Base-by-base conservation (phyloP, 2,888 invertebrate genomes). In the Epistrophella euchroma region DNA sequence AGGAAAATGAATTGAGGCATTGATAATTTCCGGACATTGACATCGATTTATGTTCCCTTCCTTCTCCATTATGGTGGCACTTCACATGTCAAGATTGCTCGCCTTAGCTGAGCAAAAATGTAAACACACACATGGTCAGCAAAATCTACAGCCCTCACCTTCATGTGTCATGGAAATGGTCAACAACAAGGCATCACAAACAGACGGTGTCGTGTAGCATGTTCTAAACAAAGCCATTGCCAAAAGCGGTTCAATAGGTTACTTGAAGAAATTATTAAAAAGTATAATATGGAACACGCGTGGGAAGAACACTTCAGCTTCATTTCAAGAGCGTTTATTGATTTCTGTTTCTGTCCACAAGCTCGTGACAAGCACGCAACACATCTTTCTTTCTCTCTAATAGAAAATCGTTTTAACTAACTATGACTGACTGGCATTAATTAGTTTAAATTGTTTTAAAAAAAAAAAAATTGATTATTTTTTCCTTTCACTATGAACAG, bases 21-120 rank as follows among this genome's bases (percentile, higher is more conserved):
- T 66, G 17, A 43, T 35, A 37, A 77, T 82, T 52, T 72, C 68
- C 72, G 83, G 78, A 22, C 78, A 78, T 78, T 83, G 83, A 73
- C 73, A 78, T 78, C 78, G 73, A 74, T 83, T 83, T 62, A 32
- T 77, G 10, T 64, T 28, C 52, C 43, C 28, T 56, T 56, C 19
- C 40, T 56, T 72, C 37, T n/a, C 22, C 7, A 22, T 22, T 10
- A 10, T 15, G 6, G 0, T n/a, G 11, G 17, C n/a, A 13, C 17
- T 25, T 6, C 45, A 40, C 28, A 52, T 56, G 58, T 50, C 43
- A 66, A 47, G 32, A 66, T 72, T 45, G 68, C 13, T 66, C 50
- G 71, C 43, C 45, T 58, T 13, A 4, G 68, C n/a, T 43, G 58
- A 13, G 22, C 40, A 60, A 22, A 22, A 4, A 10, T 62, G 37